Evolutionary conservation across 2,797 vertebrate genomes (phyloP), one percentile per base, ranked within the genome.

Genomic region (Acipenser oxyrinchus): DNA sequence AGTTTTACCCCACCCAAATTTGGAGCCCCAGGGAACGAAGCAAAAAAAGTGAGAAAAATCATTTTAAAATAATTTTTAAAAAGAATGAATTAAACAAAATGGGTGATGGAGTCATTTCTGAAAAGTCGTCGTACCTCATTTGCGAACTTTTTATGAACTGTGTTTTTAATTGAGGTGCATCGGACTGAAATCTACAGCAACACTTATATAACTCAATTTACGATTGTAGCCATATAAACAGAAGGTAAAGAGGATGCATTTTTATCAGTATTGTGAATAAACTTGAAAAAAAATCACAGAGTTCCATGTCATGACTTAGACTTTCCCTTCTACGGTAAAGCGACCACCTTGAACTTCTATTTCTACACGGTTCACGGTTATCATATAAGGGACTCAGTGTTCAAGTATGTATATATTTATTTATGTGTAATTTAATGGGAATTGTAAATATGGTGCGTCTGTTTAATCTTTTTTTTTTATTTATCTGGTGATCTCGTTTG

Each of bases 371-470:
- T 95, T 96, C 94, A 76, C 91, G 75, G 87, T 93, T 93, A 91
- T 37, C 5, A 37, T 92, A 95, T 93, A 95, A 96, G 94, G 94
- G 95, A 96, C 96, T 95, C 94, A 87, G 94, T 97, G 95, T 98
- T 95, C 93, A 94, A 92, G 91, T 95, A 93, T 98, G 95, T 98
- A 98, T 92, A 98, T 97, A 98, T 97, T 99, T 97, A 98, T 99
- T 99, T 99, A 98, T 99, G 95, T 97, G 95, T 99, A 99, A 98
- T 98, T 99, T 99, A 99, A 98, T 95, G 96, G 95, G 96, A 97
- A 95, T 93, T 98, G 96, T 99, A 99, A 94, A 99, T 99, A 99
- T 94, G 95, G 95, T 98, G 94, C 93, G 92, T 97, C 94, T 97
- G 96, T 98, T 94, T 88, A 94, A 95, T 89, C 91, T 86, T 37